Evolutionary conservation across 2,888 invertebrate species (phyloP), one percentile per base, ranked within the genome.

Genomic region (Pristionchus exspectatus): DNA sequence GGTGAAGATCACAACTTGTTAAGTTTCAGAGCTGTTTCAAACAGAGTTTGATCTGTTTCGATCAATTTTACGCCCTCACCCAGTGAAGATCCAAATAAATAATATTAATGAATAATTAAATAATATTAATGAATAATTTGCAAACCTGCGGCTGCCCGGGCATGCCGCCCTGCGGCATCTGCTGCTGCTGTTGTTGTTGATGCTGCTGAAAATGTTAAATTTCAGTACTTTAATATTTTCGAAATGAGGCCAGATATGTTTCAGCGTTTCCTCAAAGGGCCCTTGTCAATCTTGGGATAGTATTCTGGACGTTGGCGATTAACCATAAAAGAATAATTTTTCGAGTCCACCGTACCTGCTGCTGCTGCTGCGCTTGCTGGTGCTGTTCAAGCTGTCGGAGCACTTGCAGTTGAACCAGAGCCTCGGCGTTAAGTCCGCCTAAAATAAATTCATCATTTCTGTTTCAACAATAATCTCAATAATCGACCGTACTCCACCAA

Each of bases 111-210:
- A 12, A 33, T 38, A 74, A 74, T 16, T 0, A n/a, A 12, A 38
- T 33, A n/a, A 77, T 18, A 30, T 4, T 18, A 24, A 9, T 77
- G 44, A 12, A 33, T 38, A 74, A 74, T 16, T 0, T n/a, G 9
- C 50, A n/a, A 54, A 50, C 83, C 83, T 84, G 84, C 27, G n/a
- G 81, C 30, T 21, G 33, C 2, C 33, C 33, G 7, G 81, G 81
- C 84, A 56, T 38, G 24, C 77, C 77, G 9, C 77, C 77, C 24
- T 77, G 56, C 56, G 54, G 84, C 54, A 56, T 84, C 54, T 84
- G 84, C 33, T 83, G 83, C 18, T 84, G 84, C 56, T 84, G 84
- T 30, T 84, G 84, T 50, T 81, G 81, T n/a, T 81, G 81, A 27
- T 81, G 81, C 24, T 77, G 77, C 77, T 84, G 84, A 30, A 72